These are phyloP conservation scores for Meloe dianella DNA, from an alignment of 2,888 invertebrate genomes.

Conservation along the genomic window DNA sequence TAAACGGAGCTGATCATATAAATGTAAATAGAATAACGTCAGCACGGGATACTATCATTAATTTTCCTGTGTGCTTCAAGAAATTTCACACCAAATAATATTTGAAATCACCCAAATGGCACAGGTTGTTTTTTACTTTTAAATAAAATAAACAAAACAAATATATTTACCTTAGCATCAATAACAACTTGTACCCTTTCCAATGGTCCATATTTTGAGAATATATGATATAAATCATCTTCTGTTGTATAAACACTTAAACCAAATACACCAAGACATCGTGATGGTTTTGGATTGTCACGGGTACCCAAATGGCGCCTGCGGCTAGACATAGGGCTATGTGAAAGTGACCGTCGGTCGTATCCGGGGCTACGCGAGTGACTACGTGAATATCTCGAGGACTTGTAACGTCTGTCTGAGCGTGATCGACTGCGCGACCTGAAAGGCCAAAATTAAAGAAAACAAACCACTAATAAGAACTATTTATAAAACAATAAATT, in stretches of 20 bases:
- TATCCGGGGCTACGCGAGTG: conserved; percentile 67
- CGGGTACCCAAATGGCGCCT: conserved; percentile 79
- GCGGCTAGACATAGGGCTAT: conserved; percentile 83
- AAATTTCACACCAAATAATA: conserved; percentile 40
- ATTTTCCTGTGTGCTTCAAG: conserved; percentile 52
- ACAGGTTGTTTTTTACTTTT: conserved; percentile 34
- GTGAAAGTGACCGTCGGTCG: conserved; percentile 68
- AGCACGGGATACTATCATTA: conserved; percentile 47
- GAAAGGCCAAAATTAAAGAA: conserved; percentile 45
- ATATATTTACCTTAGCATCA: conserved; percentile 81
- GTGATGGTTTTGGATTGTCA: conserved; percentile 85
- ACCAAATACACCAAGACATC: conserved; percentile 95
- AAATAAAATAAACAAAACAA: too few species aligned
- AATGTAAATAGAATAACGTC: conserved; percentile 40
- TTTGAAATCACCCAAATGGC: conserved; percentile 48
- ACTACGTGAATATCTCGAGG: conserved; percentile 69
- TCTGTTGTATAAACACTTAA: conserved; percentile 92
- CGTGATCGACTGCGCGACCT: conserved; percentile 69
- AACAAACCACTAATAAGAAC: background rate
- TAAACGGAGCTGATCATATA: conserved; percentile 48
- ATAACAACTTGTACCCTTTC: conserved; percentile 94
- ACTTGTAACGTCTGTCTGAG: conserved; percentile 61
- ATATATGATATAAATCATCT: conserved; percentile 88
- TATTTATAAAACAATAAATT: background rate
- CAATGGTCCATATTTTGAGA: conserved; percentile 89